Evolutionary conservation across 2,888 invertebrate genomes (phyloP), one percentile per base, ranked within the genome.

Genomic region (Slavum lentiscoides): DNA sequence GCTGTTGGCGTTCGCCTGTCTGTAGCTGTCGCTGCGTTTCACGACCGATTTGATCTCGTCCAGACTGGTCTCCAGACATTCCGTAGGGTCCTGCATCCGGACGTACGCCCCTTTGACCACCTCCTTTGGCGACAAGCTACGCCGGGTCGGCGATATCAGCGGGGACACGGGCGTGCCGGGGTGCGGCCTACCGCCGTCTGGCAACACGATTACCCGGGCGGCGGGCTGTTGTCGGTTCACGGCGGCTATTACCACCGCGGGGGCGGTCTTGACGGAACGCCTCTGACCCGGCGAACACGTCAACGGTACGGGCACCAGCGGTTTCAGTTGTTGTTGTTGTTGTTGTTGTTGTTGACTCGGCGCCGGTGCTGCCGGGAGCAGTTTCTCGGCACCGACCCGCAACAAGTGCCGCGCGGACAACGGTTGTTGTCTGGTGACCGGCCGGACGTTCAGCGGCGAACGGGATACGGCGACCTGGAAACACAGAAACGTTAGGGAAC

Each of bases 11-110:
- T 94, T 94, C 21, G 94, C 94, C 86, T 93, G 89, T 83, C 93
- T 91, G 86, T 94, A 94, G 87, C 94, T 94, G 86, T 94, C 93
- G 86, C 93, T 93, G 82, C 94, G 91, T 87, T 93, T 93, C 69
- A 94, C 88, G 87, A 90, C 91, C 21, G 82, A 83, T 72, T 84
- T 84, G 37, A 70, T 37, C 84, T 85, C 83, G 84, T 84, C 84
- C 86, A 86, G 82, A 84, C 83, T 84, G 84, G 85, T 83, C 62
- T 83, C 84, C 30, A 74, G 58, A 49, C 74, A 72, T 43, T 82
- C 82, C 17, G 82, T 81, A 13, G 90, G 88, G 85, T 91, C 91
- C 86, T 91, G 91, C 86, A 92, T 90, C 88, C 92, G 91, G 37
- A 84, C 85, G 76, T 85, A 84, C 19, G 84, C 84, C 19, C 84